Evolutionary conservation across 2,113 vertebrate species (phyloP).

Genomic region (Myrmecobius fasciatus): DNA sequence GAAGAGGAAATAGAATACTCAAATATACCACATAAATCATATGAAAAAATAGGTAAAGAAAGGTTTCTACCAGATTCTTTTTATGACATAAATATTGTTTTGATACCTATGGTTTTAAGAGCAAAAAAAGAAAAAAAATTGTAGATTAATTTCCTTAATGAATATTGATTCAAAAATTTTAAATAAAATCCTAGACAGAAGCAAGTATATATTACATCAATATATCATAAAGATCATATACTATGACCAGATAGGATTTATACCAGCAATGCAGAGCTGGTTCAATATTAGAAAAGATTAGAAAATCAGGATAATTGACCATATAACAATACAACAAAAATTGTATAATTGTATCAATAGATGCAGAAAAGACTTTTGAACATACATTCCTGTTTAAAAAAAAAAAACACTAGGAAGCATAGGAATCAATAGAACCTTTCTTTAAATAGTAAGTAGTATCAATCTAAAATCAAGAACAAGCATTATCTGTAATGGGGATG

Average conservation of each 20-base stretch:
- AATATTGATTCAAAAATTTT: not conserved
- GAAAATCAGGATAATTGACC: too few species aligned
- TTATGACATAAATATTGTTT: not conserved
- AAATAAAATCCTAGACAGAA: not conserved
- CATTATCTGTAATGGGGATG: not conserved
- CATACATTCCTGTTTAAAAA: not conserved
- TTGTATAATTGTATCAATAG: too few species aligned
- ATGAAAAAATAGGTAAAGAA: not conserved
- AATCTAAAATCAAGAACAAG: not conserved
- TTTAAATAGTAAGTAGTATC: not conserved
- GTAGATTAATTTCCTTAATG: not conserved
- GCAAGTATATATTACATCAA: not conserved
- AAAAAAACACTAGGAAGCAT: not conserved
- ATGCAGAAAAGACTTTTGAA: not conserved
- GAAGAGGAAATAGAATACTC: not conserved
- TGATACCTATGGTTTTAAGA: not conserved
- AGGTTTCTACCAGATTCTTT: not conserved
- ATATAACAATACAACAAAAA: too few species aligned
- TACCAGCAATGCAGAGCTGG: too few species aligned
- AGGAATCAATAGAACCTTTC: not conserved
- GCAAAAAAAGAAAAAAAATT: not conserved
- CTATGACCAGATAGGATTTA: too few species aligned
- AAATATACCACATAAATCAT: not conserved
- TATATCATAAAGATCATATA: too few species aligned
- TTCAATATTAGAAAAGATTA: too few species aligned